Conservation (phyloP, 2,113 vertebrate genomes). For the Amphilophus citrinellus region DNA sequence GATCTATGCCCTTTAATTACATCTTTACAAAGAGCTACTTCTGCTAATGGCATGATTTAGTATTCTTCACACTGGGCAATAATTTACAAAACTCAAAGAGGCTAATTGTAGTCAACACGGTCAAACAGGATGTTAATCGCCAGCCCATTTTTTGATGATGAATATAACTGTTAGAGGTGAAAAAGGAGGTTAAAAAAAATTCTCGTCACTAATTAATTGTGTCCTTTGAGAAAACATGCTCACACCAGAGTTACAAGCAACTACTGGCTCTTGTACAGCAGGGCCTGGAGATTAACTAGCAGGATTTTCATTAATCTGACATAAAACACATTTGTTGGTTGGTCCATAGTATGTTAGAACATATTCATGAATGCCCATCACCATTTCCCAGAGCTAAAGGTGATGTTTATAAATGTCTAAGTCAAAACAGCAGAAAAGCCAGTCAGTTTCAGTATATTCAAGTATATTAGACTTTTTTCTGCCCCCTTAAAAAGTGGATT, state of each 20-base stretch:
- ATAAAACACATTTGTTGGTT: not conserved
- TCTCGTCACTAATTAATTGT: slow-evolving; percentile 62
- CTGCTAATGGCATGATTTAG: slow-evolving; percentile 45
- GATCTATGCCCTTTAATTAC: slow-evolving; percentile 43
- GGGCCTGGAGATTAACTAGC: not conserved
- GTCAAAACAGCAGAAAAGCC: not conserved
- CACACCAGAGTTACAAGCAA: slow-evolving; percentile 45
- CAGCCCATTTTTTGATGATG: slow-evolving; percentile 57
- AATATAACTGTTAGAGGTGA: slow-evolving; percentile 56
- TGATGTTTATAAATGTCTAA: not conserved
- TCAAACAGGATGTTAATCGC: slow-evolving; percentile 49
- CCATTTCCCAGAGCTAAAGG: no score
- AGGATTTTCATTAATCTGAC: not conserved
- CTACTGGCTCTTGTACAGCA: slow-evolving; percentile 3
- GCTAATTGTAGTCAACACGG: slow-evolving; percentile 56
- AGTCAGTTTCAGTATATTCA: not conserved
- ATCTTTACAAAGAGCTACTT: slow-evolving; percentile 38
- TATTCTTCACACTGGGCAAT: slow-evolving; percentile 35
- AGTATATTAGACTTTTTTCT: not conserved
- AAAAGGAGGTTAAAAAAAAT: slow-evolving; percentile 30
- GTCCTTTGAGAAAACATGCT: slow-evolving; percentile 44
- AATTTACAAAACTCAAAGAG: slow-evolving; percentile 49
- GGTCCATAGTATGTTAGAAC: not conserved
- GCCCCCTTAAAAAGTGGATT: slow-evolving; percentile 4
- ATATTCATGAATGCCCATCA: no score